Conservation (phyloP, 2,797 vertebrate species). For the Poecilia velifera region DNA sequence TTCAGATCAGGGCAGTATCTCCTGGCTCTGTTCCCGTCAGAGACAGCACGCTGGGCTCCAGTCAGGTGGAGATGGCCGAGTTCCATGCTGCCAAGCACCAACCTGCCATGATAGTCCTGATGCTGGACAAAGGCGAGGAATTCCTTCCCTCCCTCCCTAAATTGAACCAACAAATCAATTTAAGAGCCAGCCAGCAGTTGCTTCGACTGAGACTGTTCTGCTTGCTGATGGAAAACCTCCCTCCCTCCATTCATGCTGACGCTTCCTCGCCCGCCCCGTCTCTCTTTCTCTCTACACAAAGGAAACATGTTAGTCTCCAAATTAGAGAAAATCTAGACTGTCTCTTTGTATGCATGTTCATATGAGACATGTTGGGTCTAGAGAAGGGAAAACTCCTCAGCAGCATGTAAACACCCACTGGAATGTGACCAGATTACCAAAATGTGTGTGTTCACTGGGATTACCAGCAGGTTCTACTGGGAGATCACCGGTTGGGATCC, state of each 20-base stretch:
- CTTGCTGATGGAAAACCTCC: conserved; percentile 41
- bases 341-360: not conserved
- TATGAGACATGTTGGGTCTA: not conserved
- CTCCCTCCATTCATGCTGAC: conserved; percentile 34
- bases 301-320: conserved; percentile 42
- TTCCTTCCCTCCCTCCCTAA: conserved; percentile 23
- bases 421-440: not conserved
- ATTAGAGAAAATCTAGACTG: conserved; percentile 7
- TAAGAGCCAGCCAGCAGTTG: conserved; percentile 37
- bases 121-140: conserved; percentile 52
- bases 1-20: no score
- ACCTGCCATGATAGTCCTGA: conserved; percentile 55
- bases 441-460: not conserved
- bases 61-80: conserved; percentile 57
- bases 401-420: not conserved
- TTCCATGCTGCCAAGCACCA: conserved; percentile 3
- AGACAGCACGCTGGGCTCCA: conserved; percentile 18
- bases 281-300: conserved; percentile 59
- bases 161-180: conserved; percentile 54
- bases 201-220: conserved; percentile 40
- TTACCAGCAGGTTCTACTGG: not conserved
- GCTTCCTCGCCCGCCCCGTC: conserved; percentile 15
- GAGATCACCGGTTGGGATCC: not conserved
- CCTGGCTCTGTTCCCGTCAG: not conserved
- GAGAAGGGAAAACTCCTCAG: not conserved